Conservation (phyloP, 2,113 vertebrate species). For the Ceuthmochares aereus region DNA sequence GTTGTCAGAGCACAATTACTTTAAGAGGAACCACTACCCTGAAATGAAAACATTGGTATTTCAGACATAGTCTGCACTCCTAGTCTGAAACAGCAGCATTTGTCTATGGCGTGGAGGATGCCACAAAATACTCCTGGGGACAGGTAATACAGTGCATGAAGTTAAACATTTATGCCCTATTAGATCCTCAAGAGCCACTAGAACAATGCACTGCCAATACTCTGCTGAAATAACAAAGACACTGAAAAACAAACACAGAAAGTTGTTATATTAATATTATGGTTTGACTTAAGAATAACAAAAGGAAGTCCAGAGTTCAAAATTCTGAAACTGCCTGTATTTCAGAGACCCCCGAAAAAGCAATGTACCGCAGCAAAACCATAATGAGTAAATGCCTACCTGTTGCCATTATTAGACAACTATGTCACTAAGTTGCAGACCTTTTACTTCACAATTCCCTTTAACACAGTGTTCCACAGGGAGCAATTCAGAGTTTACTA, state of each 20-base stretch:
- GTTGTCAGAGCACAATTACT: not conserved
- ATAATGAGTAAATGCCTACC: accelerated
- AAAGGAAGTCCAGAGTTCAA: slow-evolving; percentile 60
- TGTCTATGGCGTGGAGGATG: slow-evolving; percentile 4
- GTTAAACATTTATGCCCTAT: slow-evolving; percentile 36
- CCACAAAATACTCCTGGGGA: slow-evolving; percentile 25
- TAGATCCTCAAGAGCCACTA: slow-evolving; percentile 41
- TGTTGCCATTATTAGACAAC: not conserved
- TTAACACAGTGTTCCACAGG: not conserved
- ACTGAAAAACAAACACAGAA: slow-evolving; percentile 49
- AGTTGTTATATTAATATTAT: slow-evolving; percentile 45
- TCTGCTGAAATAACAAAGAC: slow-evolving; percentile 60
- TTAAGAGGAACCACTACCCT: not conserved
- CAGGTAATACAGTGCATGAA: slow-evolving; percentile 14
- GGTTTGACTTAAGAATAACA: slow-evolving; percentile 52
- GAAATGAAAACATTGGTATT: not conserved
- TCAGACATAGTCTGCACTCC: not conserved
- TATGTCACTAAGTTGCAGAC: not conserved
- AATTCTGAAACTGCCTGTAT: not conserved
- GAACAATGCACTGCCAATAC: slow-evolving; percentile 44
- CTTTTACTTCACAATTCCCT: not conserved
- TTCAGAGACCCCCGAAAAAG: not conserved
- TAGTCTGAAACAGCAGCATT: not conserved
- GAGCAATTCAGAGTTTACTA: not conserved
- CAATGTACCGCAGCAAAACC: accelerated